Evolutionary conservation across 2,888 invertebrate species (phyloP).

Genomic region (Matsumyia berberina): DNA sequence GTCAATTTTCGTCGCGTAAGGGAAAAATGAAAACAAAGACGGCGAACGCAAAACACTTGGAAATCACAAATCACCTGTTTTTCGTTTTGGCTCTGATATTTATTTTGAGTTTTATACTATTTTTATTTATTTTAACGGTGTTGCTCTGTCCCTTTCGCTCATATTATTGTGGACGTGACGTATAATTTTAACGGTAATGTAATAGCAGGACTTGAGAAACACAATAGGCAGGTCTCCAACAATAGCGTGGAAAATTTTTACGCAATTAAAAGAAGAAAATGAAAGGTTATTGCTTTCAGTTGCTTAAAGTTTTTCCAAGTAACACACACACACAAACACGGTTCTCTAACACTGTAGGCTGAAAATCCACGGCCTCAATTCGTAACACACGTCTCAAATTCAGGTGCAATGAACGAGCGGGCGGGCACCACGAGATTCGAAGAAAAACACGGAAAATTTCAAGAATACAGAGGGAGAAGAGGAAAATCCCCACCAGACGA

Average conservation of each 20-base stretch:
- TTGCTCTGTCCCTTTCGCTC: too few species aligned
- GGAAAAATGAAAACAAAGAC: not conserved
- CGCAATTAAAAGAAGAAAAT: not conserved
- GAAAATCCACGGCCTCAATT: conserved; percentile 8
- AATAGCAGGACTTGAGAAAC: conserved; percentile 2
- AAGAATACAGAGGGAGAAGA: not conserved
- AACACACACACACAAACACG: conserved; percentile 3
- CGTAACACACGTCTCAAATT: conserved; percentile 9
- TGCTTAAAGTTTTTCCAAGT: not conserved
- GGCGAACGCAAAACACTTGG: not conserved
- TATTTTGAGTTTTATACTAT: not conserved
- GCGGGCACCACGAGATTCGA: conserved; percentile 1
- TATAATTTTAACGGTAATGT: conserved; percentile 22
- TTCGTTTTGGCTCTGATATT: not conserved
- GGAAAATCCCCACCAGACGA: conserved; percentile 29
- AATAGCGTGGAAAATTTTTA: not conserved
- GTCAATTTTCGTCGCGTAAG: not conserved
- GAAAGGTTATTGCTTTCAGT: conserved; percentile 21
- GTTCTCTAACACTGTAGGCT: not conserved
- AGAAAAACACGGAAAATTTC: conserved; percentile 48
- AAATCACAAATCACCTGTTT: conserved; percentile 30
- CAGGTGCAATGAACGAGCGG: conserved; percentile 48
- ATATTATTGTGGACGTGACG: not conserved
- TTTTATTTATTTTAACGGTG: too few species aligned
- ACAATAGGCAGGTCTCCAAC: not conserved